These are phyloP conservation scores for Lepisosteus oculatus DNA, from an alignment of 2,113 vertebrate species.

Conservation along the genomic window DNA sequence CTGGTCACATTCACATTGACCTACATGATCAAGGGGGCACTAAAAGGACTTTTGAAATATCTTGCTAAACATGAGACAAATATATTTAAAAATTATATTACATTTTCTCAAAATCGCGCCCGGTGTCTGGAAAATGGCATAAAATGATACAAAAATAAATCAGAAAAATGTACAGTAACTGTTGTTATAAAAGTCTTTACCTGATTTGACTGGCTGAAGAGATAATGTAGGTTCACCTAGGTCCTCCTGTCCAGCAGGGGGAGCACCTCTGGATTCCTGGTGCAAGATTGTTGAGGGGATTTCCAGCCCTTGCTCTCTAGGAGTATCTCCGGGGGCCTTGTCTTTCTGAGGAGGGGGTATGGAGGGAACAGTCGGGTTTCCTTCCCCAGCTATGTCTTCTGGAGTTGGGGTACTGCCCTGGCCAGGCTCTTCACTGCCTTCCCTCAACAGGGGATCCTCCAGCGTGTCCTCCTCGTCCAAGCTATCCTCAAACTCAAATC, in stretches of 20 bases:
- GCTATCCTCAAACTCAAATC: conserved; percentile 44
- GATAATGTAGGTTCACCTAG: not conserved
- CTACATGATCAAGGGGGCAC: too few species aligned
- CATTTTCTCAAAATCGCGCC: too few species aligned
- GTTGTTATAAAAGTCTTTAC: conserved; percentile 11
- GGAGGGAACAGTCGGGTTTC: not conserved
- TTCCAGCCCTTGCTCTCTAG: not conserved
- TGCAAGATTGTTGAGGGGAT: not conserved
- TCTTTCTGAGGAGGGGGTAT: not conserved
- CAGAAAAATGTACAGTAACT: not conserved
- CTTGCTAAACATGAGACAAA: too few species aligned
- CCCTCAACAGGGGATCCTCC: conserved; percentile 21
- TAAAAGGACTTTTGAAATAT: too few species aligned
- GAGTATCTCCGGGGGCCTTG: not conserved
- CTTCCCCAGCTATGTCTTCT: conserved; percentile 10
- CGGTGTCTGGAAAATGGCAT: too few species aligned
- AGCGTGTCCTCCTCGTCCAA: conserved; percentile 34
- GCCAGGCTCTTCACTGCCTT: not conserved
- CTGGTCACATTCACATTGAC: too few species aligned
- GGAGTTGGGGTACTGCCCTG: not conserved
- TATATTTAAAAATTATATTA: too few species aligned
- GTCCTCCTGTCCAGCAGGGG: not conserved
- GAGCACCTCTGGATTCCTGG: not conserved
- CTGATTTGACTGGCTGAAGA: not conserved
- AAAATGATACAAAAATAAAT: too few species aligned